phyloP scores from a whole-genome alignment of 2,113 vertebrate genomes.

The Perognathus longimembris region DNA sequence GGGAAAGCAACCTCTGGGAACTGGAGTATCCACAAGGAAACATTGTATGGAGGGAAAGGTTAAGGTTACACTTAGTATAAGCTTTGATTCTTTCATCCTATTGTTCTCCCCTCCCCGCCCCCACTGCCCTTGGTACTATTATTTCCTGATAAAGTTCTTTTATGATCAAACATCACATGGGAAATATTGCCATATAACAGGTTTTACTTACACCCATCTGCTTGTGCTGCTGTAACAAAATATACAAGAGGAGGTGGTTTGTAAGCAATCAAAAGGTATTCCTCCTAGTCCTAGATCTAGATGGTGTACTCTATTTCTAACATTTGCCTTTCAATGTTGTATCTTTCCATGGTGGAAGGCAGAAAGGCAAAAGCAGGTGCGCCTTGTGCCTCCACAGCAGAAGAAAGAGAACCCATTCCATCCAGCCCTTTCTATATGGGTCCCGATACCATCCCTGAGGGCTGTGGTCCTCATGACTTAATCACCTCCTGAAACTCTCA shows the following conservation, averaged over 20 bases:
- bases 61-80: not conserved
- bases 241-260: not conserved
- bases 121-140: not conserved
- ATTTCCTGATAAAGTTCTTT: not conserved
- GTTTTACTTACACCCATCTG: not conserved
- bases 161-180: no score
- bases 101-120: no score
- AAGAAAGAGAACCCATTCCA: not conserved
- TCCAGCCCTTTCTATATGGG: not conserved
- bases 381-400: not conserved
- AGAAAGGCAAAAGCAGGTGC: no score
- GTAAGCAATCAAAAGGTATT: not conserved
- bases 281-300: not conserved
- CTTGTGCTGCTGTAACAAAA: not conserved
- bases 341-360: no score
- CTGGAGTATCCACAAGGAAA: not conserved
- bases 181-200: no score
- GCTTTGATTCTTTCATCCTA: not conserved
- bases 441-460: not conserved
- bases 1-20: rapidly evolving
- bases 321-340: not conserved
- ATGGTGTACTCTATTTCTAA: not conserved
- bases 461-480: not conserved
- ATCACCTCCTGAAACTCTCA: not conserved
- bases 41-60: not conserved